These are phyloP conservation scores for Cerastoderma edule DNA, from an alignment of 2,888 invertebrate genomes.

Conservation along the genomic window DNA sequence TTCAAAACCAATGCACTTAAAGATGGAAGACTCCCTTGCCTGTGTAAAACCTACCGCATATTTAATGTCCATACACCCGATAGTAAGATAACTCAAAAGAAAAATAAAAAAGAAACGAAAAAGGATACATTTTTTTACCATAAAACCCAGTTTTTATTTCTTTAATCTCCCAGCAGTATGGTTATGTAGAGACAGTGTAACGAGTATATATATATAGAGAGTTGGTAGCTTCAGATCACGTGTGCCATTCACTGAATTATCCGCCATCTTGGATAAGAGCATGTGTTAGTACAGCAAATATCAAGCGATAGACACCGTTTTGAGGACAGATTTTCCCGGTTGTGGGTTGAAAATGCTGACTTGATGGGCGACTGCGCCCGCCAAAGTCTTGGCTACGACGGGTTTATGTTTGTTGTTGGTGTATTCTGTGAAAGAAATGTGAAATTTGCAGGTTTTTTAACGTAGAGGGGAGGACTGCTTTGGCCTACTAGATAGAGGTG, in stretches of 20 bases:
- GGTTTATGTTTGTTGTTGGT: conserved; percentile 33
- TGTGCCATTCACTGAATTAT: conserved; percentile 13
- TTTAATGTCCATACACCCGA: too few species aligned
- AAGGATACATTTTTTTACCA: too few species aligned
- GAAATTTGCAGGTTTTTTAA: conserved; percentile 30
- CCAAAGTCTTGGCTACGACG: conserved; percentile 31
- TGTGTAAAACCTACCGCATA: too few species aligned
- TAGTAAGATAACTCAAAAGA: too few species aligned
- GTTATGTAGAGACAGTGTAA: conserved; percentile 14
- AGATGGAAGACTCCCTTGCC: too few species aligned
- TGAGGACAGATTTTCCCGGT: conserved; percentile 37
- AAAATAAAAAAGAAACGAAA: too few species aligned
- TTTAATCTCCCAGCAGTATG: too few species aligned
- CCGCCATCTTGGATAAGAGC: conserved; percentile 62
- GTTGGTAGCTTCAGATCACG: conserved; percentile 16
- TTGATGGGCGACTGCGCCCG: conserved; percentile 46
- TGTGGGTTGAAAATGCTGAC: conserved; percentile 43
- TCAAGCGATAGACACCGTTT: conserved; percentile 39
- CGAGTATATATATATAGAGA: conserved; percentile 8
- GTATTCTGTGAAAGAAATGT: conserved; percentile 50
- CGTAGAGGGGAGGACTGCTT: conserved; percentile 1
- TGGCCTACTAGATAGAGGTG: conserved; percentile 9
- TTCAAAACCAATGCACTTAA: too few species aligned
- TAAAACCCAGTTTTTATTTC: too few species aligned
- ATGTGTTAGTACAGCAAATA: conserved; percentile 49